phyloP scores from a whole-genome alignment of 2,797 vertebrate genomes.

The Chelonia mydas region DNA sequence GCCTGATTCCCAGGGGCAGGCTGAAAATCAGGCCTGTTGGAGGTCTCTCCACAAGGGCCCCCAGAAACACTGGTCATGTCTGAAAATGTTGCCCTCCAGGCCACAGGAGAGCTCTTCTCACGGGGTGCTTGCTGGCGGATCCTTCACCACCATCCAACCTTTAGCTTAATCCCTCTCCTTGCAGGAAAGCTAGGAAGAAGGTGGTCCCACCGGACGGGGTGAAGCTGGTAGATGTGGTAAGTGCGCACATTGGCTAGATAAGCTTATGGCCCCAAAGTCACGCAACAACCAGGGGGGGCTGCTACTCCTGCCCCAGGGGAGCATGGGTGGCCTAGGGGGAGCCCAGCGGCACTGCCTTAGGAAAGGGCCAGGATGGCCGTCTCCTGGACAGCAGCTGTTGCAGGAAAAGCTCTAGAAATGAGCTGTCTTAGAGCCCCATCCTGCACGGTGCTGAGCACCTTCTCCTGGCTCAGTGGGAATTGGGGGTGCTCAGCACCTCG shows the following conservation, averaged over 20 bases:
- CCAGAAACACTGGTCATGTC: background rate
- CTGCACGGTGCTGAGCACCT: background rate
- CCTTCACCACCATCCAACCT: fast-evolving
- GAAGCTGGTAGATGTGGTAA: slow-evolving; percentile 73
- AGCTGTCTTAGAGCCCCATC: background rate
- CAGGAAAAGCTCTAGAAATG: background rate
- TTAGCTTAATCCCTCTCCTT: background rate
- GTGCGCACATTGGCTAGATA: background rate
- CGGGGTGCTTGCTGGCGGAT: background rate
- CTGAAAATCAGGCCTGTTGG: background rate
- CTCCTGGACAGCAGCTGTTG: background rate
- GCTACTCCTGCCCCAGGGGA: too few relatives aligned
- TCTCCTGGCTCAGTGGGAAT: background rate
- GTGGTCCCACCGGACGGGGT: background rate
- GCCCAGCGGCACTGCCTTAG: background rate
- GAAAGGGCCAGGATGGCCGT: background rate
- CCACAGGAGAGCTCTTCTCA: background rate
- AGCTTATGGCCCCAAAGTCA: background rate
- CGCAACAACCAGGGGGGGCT: fast-evolving
- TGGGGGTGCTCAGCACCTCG: background rate
- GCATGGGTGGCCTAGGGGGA: background rate
- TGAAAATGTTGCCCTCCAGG: background rate
- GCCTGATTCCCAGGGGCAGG: background rate
- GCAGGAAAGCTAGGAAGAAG: slow-evolving; percentile 69
- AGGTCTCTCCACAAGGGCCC: background rate